A percentile compares a stretch with the other conserved stretches of the same genome.
Conservation (phyloP, 2,797 vertebrate species). For the Passerculus sandwichensis region DNA sequence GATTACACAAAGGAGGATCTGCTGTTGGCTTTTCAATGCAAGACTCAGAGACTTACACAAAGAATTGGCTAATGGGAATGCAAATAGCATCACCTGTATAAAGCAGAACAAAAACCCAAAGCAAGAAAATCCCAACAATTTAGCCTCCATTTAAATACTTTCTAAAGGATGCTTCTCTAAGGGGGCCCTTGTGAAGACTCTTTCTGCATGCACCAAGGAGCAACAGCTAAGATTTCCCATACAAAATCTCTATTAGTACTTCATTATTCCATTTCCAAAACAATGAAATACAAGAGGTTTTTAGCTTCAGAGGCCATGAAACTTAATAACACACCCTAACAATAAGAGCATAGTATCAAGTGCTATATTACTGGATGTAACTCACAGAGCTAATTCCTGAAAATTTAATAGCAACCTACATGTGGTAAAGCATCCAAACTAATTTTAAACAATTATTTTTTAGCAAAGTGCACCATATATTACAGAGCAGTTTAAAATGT, state of each 20-base stretch:
- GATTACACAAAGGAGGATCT: constrained; percentile 64
- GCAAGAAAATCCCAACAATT: background rate
- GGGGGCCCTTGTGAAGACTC: background rate
- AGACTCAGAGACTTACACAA: constrained; percentile 9
- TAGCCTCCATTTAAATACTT: background rate
- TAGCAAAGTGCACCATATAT: background rate
- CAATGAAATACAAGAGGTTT: background rate
- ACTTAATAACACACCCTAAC: background rate
- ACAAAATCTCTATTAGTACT: background rate
- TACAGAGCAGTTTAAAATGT: background rate
- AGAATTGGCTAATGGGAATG: constrained; percentile 26
- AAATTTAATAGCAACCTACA: background rate
- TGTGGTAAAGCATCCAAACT: background rate
- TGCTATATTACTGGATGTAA: background rate
- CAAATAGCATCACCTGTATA: constrained; percentile 34
- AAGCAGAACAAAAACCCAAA: background rate
- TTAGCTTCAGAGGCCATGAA: background rate
- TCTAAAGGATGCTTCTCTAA: background rate
- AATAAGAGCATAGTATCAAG: background rate
- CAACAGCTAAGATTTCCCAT: background rate
- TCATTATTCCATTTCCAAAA: background rate
- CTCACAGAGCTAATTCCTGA: background rate
- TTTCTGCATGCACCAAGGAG: background rate
- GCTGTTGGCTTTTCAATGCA: constrained; percentile 28
- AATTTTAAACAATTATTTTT: background rate